These are phyloP conservation scores for Tenthredo livida DNA, from an alignment of 2,888 invertebrate genomes.

Conservation along the genomic window DNA sequence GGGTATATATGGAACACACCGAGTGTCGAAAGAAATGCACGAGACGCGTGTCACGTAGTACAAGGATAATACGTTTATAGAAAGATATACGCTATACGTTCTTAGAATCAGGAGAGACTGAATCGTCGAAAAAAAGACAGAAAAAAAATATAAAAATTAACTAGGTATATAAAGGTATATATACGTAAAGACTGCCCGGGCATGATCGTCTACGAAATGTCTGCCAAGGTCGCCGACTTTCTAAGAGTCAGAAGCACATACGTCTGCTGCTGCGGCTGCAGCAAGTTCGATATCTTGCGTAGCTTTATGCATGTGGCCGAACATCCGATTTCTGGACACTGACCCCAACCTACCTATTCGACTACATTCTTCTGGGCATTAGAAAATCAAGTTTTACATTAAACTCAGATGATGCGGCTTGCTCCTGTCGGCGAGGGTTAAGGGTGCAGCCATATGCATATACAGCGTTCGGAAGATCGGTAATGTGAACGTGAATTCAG, in stretches of 20 bases:
- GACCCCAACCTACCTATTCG: conserved; percentile 5
- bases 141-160: background rate
- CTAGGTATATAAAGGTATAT: background rate
- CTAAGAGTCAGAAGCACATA: conserved; percentile 57
- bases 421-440: background rate
- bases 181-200: conserved; percentile 43
- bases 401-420: background rate
- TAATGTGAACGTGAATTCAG: background rate
- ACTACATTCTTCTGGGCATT: background rate
- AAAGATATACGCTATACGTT: background rate
- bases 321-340: conserved; percentile 23
- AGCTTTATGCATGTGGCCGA: conserved; percentile 11
- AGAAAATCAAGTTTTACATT: background rate
- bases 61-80: background rate
- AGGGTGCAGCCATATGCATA: background rate
- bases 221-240: conserved; percentile 72
- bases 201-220: conserved; percentile 61
- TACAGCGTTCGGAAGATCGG: background rate
- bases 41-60: background rate
- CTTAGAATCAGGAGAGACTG: conserved; percentile 27
- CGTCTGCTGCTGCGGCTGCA: background rate
- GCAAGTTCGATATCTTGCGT: background rate
- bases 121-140: background rate
- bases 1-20: background rate
- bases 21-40: background rate